Evolutionary conservation across 1,140 invertebrate species (phyloP).

Genomic region (Aphaenogaster rudis): DNA sequence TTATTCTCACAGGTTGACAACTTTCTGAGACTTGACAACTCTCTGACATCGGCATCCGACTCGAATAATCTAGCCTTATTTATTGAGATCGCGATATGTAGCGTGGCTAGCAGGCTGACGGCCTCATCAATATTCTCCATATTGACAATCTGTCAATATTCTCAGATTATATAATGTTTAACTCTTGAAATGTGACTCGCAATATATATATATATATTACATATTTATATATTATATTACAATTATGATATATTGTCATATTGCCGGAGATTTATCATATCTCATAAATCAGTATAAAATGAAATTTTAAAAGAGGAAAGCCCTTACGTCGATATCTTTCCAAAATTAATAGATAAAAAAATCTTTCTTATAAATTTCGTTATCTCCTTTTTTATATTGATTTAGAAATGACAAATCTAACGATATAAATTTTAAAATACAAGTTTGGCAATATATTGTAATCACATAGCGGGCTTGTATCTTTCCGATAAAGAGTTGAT

Average conservation of each 20-base stretch:
- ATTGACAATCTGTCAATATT: conserved; percentile 47
- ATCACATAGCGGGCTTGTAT: not conserved
- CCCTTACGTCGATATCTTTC: not conserved
- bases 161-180: conserved; percentile 6
- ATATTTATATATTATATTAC: not conserved
- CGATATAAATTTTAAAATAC: not conserved
- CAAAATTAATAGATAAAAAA: not conserved
- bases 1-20: not conserved
- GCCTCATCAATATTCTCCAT: conserved; percentile 32
- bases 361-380: not conserved
- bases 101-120: not conserved
- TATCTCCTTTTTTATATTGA: not conserved
- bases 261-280: not conserved
- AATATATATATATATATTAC: no score
- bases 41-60: not conserved
- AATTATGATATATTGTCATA: not conserved
- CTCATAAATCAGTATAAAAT: not conserved
- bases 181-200: not conserved
- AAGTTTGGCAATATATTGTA: not conserved
- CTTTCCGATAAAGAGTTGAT: not conserved
- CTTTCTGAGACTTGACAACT: not conserved
- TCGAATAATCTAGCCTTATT: conserved; percentile 20
- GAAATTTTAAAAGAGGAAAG: conserved; percentile 3
- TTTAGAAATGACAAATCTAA: conserved; percentile 7
- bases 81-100: conserved; percentile 22